Evolutionary conservation across 2,888 invertebrate species (phyloP), one percentile per base, ranked within the genome.

Genomic region (Acholoe squamosa): DNA sequence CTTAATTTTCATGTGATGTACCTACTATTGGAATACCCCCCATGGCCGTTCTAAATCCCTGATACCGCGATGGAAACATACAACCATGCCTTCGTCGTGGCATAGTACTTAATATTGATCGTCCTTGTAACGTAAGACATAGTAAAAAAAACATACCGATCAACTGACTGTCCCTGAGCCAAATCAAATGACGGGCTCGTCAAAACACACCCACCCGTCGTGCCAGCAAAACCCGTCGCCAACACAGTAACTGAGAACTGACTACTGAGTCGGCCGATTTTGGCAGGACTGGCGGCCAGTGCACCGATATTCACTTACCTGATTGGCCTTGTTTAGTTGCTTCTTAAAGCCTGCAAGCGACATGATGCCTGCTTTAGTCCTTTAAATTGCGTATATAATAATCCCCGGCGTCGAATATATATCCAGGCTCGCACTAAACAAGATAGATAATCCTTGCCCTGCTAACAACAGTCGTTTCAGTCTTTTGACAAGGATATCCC

Each of bases 301-400:
- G 34, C 80, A 33, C 86, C 12, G 54, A 86, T 10, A 86, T 84
- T 76, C 56, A 90, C 91, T 97, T 96, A 98, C 98, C 97, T 99
- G 99, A 97, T 99, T 99, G 94, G 99, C 99, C 97, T 99, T 99
- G 97, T 99, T 99, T 96, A 99, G 98, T 96, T 99, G 99, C 97
- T 99, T 99, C 96, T 98, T 99, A 94, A 99, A 97, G 94, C 99
- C 99, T 95, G 99, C 99, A 96, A 99, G 98, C 96, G 99, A 99
- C 99, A 99, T 99, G 96, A 43, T 91, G 90, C 43, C 43, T 80
- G 61, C 90, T 67, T 86, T 31, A 31, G 14, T 86, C 54, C 19
- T 22, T 86, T 54, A 52, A 86, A 56, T 10, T 56, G 12, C 56
- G 25, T 25, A 86, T 54, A 86, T 22, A 56, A 56, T 52, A 54